These are phyloP conservation scores for Gopherus flavomarginatus DNA, from an alignment of 2,113 vertebrate genomes.

Conservation along the genomic window DNA sequence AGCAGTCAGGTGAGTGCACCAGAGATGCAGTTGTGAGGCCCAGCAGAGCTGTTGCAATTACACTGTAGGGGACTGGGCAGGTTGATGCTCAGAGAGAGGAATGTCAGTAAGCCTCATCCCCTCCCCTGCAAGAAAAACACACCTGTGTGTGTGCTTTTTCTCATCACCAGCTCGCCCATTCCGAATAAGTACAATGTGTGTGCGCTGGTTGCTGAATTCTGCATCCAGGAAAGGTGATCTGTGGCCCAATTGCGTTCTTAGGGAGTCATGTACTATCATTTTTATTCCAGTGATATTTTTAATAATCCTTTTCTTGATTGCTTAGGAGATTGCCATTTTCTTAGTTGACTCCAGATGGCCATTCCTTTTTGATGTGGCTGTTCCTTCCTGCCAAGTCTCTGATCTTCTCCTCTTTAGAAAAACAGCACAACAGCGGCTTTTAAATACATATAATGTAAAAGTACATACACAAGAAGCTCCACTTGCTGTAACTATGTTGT, in stretches of 20 bases:
- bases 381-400: background rate
- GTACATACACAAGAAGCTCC: background rate
- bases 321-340: background rate
- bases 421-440: background rate
- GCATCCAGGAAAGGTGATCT: background rate
- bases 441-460: background rate
- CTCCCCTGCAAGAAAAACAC: too few relatives aligned
- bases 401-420: background rate
- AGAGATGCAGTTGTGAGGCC: background rate
- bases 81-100: background rate
- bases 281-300: background rate
- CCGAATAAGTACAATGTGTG: fast-evolving
- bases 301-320: background rate
- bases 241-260: fast-evolving
- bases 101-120: background rate
- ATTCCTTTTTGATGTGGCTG: background rate
- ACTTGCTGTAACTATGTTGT: background rate
- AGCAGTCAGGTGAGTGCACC: background rate
- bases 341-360: background rate
- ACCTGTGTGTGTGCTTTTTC: background rate
- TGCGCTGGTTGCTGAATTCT: background rate
- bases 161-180: background rate
- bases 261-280: background rate
- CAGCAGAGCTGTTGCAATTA: background rate
- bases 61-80: background rate